These are phyloP conservation scores for Nautilus pompilius DNA, from an alignment of 1,140 invertebrate genomes.

Conservation along the genomic window DNA sequence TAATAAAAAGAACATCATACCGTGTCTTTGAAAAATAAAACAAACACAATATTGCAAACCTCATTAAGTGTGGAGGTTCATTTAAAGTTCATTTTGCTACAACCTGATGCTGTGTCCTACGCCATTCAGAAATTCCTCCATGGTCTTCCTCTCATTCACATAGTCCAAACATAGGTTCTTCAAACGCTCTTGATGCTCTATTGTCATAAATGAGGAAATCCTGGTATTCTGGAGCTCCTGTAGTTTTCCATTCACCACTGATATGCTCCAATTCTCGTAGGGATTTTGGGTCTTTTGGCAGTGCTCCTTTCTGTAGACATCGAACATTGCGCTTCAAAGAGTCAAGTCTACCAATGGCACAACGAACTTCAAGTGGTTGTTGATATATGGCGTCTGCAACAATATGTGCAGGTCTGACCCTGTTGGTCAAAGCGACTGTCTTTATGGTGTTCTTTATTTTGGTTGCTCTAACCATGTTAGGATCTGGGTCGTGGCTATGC, in stretches of 20 bases:
- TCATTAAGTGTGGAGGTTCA: too few relatives aligned
- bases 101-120: too few relatives aligned
- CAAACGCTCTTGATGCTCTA: too few relatives aligned
- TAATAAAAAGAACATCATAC: too few relatives aligned
- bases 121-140: too few relatives aligned
- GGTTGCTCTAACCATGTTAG: neutral
- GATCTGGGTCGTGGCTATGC: neutral
- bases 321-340: too few relatives aligned
- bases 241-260: neutral
- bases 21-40: too few relatives aligned
- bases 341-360: neutral
- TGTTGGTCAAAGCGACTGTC: neutral
- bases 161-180: too few relatives aligned
- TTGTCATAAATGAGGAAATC: neutral
- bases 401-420: neutral
- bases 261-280: neutral
- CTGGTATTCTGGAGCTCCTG: neutral
- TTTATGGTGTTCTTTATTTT: neutral
- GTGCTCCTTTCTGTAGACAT: neutral
- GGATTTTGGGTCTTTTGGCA: neutral
- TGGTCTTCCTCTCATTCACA: too few relatives aligned
- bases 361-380: neutral
- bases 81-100: too few relatives aligned
- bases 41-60: too few relatives aligned
- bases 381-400: neutral